Percentiles rank a stretch among this genome's conserved stretches.
These are phyloP conservation scores for Lepidotrigona ventralis DNA, from an alignment of 1,140 invertebrate species.

Conservation along the genomic window DNA sequence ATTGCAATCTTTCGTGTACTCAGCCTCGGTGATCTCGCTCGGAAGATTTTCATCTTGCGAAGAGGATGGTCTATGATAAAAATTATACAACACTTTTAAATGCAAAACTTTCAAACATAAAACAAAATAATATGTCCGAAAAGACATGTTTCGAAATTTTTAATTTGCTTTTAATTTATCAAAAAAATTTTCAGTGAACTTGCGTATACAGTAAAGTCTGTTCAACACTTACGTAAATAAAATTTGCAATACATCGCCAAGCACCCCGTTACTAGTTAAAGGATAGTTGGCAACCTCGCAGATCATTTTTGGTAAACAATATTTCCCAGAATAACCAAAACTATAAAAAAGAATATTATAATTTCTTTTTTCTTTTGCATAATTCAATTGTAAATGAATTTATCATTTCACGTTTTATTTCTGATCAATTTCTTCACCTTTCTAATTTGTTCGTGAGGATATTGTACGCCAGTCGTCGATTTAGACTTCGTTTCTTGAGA, in stretches of 20 bases:
- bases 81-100: not conserved
- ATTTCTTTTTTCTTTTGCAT: not conserved
- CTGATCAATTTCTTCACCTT: slow-evolving; percentile 57
- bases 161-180: not conserved
- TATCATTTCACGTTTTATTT: not conserved
- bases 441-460: slow-evolving; percentile 72
- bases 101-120: no score
- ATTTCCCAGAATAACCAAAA: slow-evolving; percentile 71
- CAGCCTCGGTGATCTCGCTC: slow-evolving; percentile 73
- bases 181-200: not conserved
- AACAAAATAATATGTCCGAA: not conserved
- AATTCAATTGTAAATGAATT: not conserved
- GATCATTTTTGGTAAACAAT: slow-evolving; percentile 75
- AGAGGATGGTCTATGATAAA: slow-evolving; percentile 76
- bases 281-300: slow-evolving; percentile 75
- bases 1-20: slow-evolving; percentile 74
- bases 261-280: slow-evolving; percentile 72
- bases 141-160: no score
- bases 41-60: slow-evolving; percentile 74
- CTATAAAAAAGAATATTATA: slow-evolving; percentile 55
- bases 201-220: not conserved
- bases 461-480: slow-evolving; percentile 71
- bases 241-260: slow-evolving; percentile 77
- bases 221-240: slow-evolving; percentile 75
- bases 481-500: slow-evolving; percentile 64